phyloP scores from a whole-genome alignment of 1,140 invertebrate species.

The Epicauta chinensis region DNA sequence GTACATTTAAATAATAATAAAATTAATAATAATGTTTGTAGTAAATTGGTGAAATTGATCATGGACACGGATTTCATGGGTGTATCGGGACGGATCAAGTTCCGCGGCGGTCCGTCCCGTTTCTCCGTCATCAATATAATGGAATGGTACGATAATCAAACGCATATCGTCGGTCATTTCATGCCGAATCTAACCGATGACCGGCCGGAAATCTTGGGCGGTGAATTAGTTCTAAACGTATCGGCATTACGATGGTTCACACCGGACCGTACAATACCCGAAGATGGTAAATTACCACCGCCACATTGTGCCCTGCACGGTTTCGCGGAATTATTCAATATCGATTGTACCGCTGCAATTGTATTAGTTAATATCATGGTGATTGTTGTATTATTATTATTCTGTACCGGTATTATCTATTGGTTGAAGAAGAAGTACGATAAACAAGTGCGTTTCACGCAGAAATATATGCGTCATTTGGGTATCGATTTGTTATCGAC shows the following conservation, averaged over 20 bases:
- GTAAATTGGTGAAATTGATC: constrained; percentile 50
- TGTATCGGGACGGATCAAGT: constrained; percentile 69
- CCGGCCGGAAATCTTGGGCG: constrained; percentile 42
- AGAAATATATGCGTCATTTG: constrained; percentile 66
- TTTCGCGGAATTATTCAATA: constrained; percentile 57
- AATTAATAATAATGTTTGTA: constrained; percentile 31
- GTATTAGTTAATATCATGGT: constrained; percentile 64
- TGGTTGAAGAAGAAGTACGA: constrained; percentile 62
- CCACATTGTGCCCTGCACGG: constrained; percentile 55
- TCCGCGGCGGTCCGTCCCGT: constrained; percentile 61
- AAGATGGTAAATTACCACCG: constrained; percentile 59
- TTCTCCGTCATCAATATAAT: constrained; percentile 61
- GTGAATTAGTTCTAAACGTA: constrained; percentile 49
- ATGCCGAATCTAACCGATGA: constrained; percentile 48
- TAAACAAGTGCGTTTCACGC: constrained; percentile 59
- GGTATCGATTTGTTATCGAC: constrained; percentile 55
- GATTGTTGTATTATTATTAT: constrained; percentile 54
- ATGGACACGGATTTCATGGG: constrained; percentile 63
- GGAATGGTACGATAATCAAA: constrained; percentile 58
- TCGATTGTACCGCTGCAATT: constrained; percentile 66
- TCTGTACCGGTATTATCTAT: constrained; percentile 3
- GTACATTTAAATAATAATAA: too few species aligned
- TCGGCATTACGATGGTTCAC: constrained; percentile 59
- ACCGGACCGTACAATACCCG: constrained; percentile 44
- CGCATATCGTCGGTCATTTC: constrained; percentile 56